Evolutionary conservation across 2,888 invertebrate species (phyloP).

Genomic region (Chrysolina oricalcia): DNA sequence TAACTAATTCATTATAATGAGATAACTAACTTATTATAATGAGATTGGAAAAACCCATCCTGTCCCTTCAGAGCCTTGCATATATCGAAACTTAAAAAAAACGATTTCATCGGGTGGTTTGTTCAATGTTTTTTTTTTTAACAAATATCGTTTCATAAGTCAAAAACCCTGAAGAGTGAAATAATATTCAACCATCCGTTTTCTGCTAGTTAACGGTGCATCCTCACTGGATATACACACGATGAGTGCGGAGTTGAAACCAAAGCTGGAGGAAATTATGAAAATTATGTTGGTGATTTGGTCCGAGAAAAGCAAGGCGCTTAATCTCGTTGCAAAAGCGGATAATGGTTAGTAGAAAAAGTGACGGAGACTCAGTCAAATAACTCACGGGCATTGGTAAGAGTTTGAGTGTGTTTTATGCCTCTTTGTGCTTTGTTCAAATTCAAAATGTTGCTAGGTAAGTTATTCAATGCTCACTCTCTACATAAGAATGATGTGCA

Average conservation of each 20-base stretch:
- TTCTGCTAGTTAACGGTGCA: not conserved
- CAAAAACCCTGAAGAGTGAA: not conserved
- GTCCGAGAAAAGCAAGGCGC: slow-evolving; percentile 84
- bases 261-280: slow-evolving; percentile 84
- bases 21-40: too few relatives aligned
- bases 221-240: slow-evolving; percentile 49
- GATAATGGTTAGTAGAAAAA: slow-evolving; percentile 52
- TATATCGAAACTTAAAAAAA: too few relatives aligned
- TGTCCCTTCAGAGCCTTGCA: too few relatives aligned
- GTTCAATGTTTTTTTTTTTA: too few relatives aligned
- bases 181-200: not conserved
- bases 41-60: too few relatives aligned
- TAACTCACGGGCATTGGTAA: not conserved
- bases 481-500: too few relatives aligned
- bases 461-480: too few relatives aligned
- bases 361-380: not conserved
- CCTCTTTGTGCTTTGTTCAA: too few relatives aligned
- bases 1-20: too few relatives aligned
- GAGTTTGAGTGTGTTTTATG: slow-evolving; percentile 18
- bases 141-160: too few relatives aligned
- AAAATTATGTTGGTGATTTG: slow-evolving; percentile 88
- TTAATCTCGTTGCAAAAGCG: slow-evolving; percentile 52
- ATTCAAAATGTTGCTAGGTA: too few relatives aligned
- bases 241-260: slow-evolving; percentile 73
- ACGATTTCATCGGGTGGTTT: too few relatives aligned